A percentile compares a stretch with the other conserved stretches of the same genome.
These are phyloP conservation scores for Allacma fusca DNA, from an alignment of 2,888 invertebrate species.

Conservation along the genomic window DNA sequence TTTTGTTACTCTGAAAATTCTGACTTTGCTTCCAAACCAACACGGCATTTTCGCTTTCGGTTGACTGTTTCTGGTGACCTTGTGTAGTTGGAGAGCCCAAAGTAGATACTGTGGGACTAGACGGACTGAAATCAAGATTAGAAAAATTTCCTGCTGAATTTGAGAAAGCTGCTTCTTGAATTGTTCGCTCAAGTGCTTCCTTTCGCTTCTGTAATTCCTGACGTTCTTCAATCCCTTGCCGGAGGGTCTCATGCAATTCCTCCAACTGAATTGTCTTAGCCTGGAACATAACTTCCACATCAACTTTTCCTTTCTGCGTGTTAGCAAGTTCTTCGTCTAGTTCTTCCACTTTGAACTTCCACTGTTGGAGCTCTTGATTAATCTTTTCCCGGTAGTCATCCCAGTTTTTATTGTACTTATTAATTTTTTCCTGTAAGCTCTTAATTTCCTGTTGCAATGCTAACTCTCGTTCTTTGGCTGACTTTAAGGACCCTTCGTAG, in stretches of 20 bases:
- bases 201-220: conserved; percentile 43
- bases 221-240: conserved; percentile 46
- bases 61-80: no score
- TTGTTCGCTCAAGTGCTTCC: conserved; percentile 39
- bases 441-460: conserved; percentile 37
- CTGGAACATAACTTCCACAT: conserved; percentile 47
- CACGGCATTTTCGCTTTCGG: background rate
- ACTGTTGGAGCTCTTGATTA: conserved; percentile 29
- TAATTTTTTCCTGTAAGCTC: conserved; percentile 31
- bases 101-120: background rate
- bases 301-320: conserved; percentile 40
- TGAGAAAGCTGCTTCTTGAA: conserved; percentile 37
- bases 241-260: conserved; percentile 46
- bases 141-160: background rate
- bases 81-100: background rate
- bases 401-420: conserved; percentile 34
- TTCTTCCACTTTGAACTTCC: conserved; percentile 38
- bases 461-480: conserved; percentile 36
- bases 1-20: background rate
- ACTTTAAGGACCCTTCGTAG: conserved; percentile 41
- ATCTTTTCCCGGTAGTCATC: conserved; percentile 37
- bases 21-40: conserved; percentile 35
- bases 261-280: conserved; percentile 45
- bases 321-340: conserved; percentile 33
- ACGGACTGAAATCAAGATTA: background rate